Base-by-base conservation (phyloP, 2,797 vertebrate species). In the Melanotaenia boesemani region DNA sequence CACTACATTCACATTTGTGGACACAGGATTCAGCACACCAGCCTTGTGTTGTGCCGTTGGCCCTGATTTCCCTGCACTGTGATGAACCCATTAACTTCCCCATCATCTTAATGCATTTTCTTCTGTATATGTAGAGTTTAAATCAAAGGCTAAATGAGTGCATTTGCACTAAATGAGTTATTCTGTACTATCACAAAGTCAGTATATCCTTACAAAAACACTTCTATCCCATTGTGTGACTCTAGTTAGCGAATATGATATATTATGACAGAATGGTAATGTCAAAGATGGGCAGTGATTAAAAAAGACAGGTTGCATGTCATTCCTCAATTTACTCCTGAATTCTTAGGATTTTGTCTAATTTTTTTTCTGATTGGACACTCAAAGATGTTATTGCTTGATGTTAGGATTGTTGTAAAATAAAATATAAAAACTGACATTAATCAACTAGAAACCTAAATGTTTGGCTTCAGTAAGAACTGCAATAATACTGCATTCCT, bases 1-100 rank as follows among this genome's bases (percentile, higher is more conserved):
- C 72, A 83, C 63, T 37, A 70, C 64, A n/a, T 67, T 39, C 55
- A 7, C 56, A 54, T 62, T 28, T 60, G 46, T 60, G 55, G 59
- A 48, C 46, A 1, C 39, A 37, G 20, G 61, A 77, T 69, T 36
- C 26, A 67, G 57, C 36, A 60, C 36, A 60, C 62, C 59, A 69
- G 60, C 24, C 41, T 44, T 44, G 41, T 77, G 34, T 59, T 70
- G 60, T 80, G 57, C 61, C 69, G 81, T 65, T 55, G 11, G 39
- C 18, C 67, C 81, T 26, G 34, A 67, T 70, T 71, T 74, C 28
- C 22, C 66, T 5, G 4, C 72, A 66, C 30, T 55, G 32, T 67
- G 74, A 50, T 57, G 32, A 59, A 86, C 64, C 71, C 83, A 72
- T 77, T 71, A 52, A 88, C 89, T 88, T 41, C 39, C 12, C 50